A percentile compares a stretch with the other conserved stretches of the same genome.
Conservation (phyloP, 2,797 vertebrate species). For the Rhinella marina region DNA sequence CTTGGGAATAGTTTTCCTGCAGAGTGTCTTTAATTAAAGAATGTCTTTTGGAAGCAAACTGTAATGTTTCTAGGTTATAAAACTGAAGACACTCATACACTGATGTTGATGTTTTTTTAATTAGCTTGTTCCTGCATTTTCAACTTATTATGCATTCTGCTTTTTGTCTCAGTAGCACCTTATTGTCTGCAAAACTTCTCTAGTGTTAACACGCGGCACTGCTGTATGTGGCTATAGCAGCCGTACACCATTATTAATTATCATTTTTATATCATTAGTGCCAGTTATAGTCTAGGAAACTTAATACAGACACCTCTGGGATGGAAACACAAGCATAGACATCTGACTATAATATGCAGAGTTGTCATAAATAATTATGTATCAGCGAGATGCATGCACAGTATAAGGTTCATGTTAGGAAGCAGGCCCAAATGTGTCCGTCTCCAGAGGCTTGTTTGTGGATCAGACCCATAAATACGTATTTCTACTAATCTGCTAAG, state of each 20-base stretch:
- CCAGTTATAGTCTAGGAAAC: slow-evolving; percentile 33
- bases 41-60: slow-evolving; percentile 51
- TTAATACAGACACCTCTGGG: slow-evolving; percentile 52
- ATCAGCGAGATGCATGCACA: slow-evolving; percentile 8
- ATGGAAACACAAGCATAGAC: slow-evolving; percentile 21
- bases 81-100: slow-evolving; percentile 56
- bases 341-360: slow-evolving; percentile 51
- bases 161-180: slow-evolving; percentile 59
- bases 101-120: slow-evolving; percentile 62
- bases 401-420: neutral
- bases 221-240: slow-evolving; percentile 12
- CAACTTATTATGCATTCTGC: slow-evolving; percentile 56
- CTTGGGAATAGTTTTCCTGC: slow-evolving; percentile 38
- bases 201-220: slow-evolving; percentile 36
- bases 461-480: slow-evolving; percentile 26
- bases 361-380: slow-evolving; percentile 33
- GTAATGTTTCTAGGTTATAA: slow-evolving; percentile 60
- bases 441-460: slow-evolving; percentile 30
- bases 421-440: slow-evolving; percentile 23
- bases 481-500: slow-evolving; percentile 38
- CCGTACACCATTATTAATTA: slow-evolving; percentile 51
- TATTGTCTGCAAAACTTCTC: slow-evolving; percentile 54
- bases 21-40: slow-evolving; percentile 61
- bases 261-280: slow-evolving; percentile 60
- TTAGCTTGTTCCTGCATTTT: slow-evolving; percentile 57